Conservation (phyloP, 2,797 vertebrate genomes). For the Buphagus erythrorhynchus region DNA sequence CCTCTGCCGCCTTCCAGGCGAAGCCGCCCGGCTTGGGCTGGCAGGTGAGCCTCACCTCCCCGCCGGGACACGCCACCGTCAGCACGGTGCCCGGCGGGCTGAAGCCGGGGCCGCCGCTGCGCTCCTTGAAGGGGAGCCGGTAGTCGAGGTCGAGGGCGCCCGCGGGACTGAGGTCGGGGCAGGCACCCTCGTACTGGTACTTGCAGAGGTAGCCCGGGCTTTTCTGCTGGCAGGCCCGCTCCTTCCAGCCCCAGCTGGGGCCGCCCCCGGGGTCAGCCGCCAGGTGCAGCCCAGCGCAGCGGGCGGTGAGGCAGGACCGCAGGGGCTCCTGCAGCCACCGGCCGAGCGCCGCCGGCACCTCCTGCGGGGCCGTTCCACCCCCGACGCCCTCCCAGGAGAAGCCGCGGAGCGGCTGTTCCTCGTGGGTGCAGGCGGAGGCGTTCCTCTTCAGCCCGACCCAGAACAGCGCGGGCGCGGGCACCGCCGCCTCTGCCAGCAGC, state of each 20-base stretch:
- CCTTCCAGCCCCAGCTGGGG: conserved; percentile 70
- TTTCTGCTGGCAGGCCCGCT: conserved; percentile 50
- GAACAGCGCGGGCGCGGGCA: conserved; percentile 26
- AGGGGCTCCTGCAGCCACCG: conserved; percentile 78
- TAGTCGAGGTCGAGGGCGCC: conserved; percentile 46
- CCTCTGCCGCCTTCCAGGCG: neutral
- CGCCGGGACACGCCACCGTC: conserved; percentile 66
- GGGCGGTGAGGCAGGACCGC: conserved; percentile 65
- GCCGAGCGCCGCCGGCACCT: neutral
- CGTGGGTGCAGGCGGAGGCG: conserved; percentile 65
- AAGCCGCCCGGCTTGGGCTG: conserved; percentile 26
- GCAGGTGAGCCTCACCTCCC: conserved; percentile 67
- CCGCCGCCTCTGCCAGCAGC: neutral
- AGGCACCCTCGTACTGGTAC: conserved; percentile 57
- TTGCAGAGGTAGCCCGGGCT: conserved; percentile 82
- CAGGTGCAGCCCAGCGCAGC: conserved; percentile 77
- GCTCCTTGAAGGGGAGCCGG: conserved; percentile 55
- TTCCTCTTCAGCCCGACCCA: conserved; percentile 84
- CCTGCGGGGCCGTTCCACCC: neutral
- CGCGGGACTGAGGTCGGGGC: conserved; percentile 26
- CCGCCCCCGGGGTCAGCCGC: neutral
- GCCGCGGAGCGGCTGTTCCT: conserved; percentile 73
- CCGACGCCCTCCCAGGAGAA: conserved; percentile 79
- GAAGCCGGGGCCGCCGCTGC: conserved; percentile 54
- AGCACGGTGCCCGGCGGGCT: conserved; percentile 73